Base-by-base conservation (phyloP, 2,888 invertebrate genomes). In the Chalcis sispes region DNA sequence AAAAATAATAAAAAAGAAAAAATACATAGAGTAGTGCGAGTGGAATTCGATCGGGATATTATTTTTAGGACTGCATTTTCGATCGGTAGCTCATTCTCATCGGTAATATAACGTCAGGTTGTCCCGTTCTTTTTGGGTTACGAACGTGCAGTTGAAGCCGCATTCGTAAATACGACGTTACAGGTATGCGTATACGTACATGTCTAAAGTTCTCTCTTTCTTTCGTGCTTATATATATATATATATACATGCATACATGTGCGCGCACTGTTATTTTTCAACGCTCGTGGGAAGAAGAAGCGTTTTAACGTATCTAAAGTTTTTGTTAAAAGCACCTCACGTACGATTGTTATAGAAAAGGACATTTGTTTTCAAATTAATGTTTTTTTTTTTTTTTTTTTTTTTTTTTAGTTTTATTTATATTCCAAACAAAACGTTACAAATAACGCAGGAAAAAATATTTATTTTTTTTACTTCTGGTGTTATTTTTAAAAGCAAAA, bases 281-380 rank as follows among this genome's bases (percentile, higher is more conserved):
- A 61, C 66, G 65, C 62, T 52, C 52, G 36, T 32, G 4, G 18
- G 20, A 29, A 25, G 56, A 64, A 65, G 46, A 48, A 40, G 36
- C 42, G 18, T 54, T 42, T 10, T 40, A 7, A 13, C 54, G 52
- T 20, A 61, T 70, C 58, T 32, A n/a, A n/a, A 32, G 27, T 58
- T 56, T 32, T 23, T 32, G 56, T 36, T 46, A 72, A 72, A 72
- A 72, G 54, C 46, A 64, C n/a, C 46, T 64, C 32, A 56, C 52
- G 29, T 25, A 56, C n/a, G n/a, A 29, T n/a, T n/a, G n/a, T n/a
- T n/a, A n/a, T n/a, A n/a, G n/a, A n/a, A n/a, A n/a, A n/a, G 32
- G 18, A 7, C 40, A 1, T 42, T 23, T 5, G 62, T 7, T 42
- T 42, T 15, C 42, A 15, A 13, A 15, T 15, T 2, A 13, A 13